Evolutionary conservation across 1,140 invertebrate species (phyloP).

Genomic region (Drosophila ambigua): DNA sequence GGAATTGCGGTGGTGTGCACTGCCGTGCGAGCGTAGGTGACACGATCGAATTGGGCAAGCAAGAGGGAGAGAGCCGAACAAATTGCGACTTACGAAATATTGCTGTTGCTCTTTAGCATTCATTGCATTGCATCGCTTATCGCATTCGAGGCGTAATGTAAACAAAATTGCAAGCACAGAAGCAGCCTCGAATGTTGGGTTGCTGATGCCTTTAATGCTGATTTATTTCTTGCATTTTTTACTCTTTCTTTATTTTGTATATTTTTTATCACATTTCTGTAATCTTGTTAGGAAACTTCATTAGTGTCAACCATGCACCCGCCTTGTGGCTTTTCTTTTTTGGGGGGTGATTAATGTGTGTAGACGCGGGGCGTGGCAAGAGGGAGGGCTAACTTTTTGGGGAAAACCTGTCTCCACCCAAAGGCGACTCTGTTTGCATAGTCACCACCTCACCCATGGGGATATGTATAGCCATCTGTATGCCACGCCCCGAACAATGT

Average conservation of each 20-base stretch:
- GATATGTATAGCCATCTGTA: too few species aligned
- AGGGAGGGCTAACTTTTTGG: conserved; percentile 51
- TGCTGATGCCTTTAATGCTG: conserved; percentile 24
- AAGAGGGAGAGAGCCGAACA: too few species aligned
- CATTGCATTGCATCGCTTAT: conserved; percentile 13
- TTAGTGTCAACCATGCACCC: conserved; percentile 64
- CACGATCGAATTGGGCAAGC: too few species aligned
- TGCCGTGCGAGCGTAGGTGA: too few species aligned
- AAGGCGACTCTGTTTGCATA: conserved; percentile 49
- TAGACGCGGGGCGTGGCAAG: conserved; percentile 35
- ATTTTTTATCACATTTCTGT: conserved; percentile 55
- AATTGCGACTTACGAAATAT: neutral
- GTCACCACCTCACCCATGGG: neutral
- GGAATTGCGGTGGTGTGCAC: too few species aligned
- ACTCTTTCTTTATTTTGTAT: conserved; percentile 17
- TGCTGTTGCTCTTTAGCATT: conserved; percentile 8
- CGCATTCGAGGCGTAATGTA: too few species aligned
- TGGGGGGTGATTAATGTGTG: conserved; percentile 70
- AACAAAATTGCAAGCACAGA: too few species aligned
- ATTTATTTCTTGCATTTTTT: conserved; percentile 29
- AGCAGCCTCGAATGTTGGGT: neutral
- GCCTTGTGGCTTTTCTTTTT: conserved; percentile 28
- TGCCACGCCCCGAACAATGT: conserved; percentile 67
- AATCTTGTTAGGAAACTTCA: conserved; percentile 80
- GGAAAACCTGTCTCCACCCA: conserved; percentile 46